Percentiles rank a stretch among this genome's conserved stretches.
Evolutionary conservation across 2,888 invertebrate genomes (phyloP).

Genomic region (Stramonita haemastoma): DNA sequence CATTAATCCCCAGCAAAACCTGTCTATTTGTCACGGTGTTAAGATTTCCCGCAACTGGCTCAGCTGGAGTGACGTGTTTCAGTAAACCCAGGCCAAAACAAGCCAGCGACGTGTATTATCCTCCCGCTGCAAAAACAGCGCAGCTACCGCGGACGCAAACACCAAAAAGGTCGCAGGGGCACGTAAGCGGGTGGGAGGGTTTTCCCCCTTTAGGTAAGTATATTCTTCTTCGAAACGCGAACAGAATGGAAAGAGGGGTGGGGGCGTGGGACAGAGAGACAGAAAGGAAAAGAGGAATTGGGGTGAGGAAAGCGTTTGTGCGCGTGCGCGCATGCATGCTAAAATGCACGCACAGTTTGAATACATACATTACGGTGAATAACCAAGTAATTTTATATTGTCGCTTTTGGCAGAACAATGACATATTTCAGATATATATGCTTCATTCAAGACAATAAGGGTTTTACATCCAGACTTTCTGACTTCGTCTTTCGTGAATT

Average conservation of each 20-base stretch:
- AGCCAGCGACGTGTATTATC: neutral
- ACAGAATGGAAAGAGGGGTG: too few species aligned
- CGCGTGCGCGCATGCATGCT: neutral
- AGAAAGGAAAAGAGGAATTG: too few species aligned
- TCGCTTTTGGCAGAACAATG: too few species aligned
- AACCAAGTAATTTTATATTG: too few species aligned
- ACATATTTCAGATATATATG: too few species aligned
- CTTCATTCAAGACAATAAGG: too few species aligned
- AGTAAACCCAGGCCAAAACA: neutral
- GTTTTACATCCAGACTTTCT: too few species aligned
- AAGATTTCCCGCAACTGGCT: constrained; percentile 11
- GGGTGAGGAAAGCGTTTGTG: neutral
- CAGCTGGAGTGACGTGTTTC: constrained; percentile 30
- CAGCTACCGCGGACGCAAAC: neutral
- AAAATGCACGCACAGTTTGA: too few species aligned
- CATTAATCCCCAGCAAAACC: constrained; percentile 29
- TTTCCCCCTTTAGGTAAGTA: neutral
- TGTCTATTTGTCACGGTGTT: constrained; percentile 23
- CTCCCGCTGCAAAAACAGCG: neutral
- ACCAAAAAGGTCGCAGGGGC: neutral
- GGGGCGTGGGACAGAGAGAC: too few species aligned
- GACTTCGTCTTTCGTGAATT: too few species aligned
- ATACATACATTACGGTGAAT: too few species aligned
- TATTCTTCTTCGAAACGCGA: neutral
- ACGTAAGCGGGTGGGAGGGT: neutral